Conservation (phyloP, 2,113 vertebrate species). For the Corythornis cristatus region DNA sequence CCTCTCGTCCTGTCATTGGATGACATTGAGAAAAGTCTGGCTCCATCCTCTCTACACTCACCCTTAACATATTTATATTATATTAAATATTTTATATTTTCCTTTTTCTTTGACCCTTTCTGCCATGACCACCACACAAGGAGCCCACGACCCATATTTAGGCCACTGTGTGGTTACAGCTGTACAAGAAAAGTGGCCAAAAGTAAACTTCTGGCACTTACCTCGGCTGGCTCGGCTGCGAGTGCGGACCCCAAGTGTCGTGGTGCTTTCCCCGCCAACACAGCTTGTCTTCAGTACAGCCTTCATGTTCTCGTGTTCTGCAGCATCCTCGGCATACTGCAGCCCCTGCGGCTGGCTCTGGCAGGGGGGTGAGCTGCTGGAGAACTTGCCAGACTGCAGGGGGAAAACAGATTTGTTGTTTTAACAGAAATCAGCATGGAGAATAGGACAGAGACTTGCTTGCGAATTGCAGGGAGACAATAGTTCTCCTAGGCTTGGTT, state of each 20-base stretch:
- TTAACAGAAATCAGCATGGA: neutral
- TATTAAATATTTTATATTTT: neutral
- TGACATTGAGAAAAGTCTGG: too few relatives aligned
- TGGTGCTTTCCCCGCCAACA: slow-evolving; percentile 65
- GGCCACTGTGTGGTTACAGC: accelerated
- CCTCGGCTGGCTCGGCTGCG: slow-evolving; percentile 85
- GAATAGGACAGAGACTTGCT: neutral
- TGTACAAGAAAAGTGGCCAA: accelerated
- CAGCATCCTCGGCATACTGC: slow-evolving; percentile 85
- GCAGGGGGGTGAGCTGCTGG: slow-evolving; percentile 68
- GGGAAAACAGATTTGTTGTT: neutral
- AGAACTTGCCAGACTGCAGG: slow-evolving; percentile 90
- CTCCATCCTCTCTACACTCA: too few relatives aligned
- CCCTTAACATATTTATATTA: too few relatives aligned
- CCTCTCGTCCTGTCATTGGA: too few relatives aligned
- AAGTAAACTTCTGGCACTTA: slow-evolving; percentile 24
- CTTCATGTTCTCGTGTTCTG: slow-evolving; percentile 96
- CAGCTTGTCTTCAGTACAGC: slow-evolving; percentile 87
- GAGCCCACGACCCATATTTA: accelerated
- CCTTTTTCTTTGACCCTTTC: neutral
- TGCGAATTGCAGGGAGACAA: neutral
- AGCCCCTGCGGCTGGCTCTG: slow-evolving; percentile 82
- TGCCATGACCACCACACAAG: accelerated
- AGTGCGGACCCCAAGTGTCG: slow-evolving; percentile 81
- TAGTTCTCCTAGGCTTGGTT: neutral